phyloP scores from a whole-genome alignment of 92 coral and sea anemone species.

The Chrysogorgia sp. region DNA sequence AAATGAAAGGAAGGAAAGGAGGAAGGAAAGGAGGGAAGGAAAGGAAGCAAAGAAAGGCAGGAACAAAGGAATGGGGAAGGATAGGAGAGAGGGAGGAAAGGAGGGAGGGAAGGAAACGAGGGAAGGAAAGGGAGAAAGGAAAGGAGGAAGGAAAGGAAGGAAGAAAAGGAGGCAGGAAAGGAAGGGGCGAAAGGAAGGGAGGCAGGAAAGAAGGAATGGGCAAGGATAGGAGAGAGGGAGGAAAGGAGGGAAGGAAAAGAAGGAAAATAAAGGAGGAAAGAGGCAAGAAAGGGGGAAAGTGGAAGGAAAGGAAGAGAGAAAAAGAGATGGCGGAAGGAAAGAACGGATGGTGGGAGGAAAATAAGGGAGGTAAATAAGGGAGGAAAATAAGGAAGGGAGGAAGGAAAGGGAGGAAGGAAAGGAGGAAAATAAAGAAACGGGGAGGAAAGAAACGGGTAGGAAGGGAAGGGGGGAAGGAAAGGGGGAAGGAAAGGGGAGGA shows the following conservation, averaged over 20 bases:
- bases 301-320: background rate
- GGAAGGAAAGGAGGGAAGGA: conserved; percentile 3
- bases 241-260: background rate
- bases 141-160: too few species aligned
- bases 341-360: background rate
- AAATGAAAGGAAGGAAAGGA: conserved; percentile 6
- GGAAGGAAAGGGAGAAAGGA: background rate
- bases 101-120: conserved; percentile 6
- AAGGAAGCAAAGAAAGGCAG: background rate
- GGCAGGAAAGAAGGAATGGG: background rate
- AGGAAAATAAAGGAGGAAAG: background rate
- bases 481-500: background rate
- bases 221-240: background rate
- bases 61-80: background rate
- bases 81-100: background rate
- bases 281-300: background rate
- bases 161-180: background rate
- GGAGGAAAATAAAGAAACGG: background rate
- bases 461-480: background rate
- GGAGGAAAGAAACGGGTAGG: background rate
- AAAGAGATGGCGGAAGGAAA: background rate
- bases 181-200: background rate
- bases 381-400: background rate
- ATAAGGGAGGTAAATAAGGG: background rate
- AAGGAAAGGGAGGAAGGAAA: background rate